These are phyloP conservation scores for Lampris incognitus DNA, from an alignment of 2,113 vertebrate species.

Conservation along the genomic window DNA sequence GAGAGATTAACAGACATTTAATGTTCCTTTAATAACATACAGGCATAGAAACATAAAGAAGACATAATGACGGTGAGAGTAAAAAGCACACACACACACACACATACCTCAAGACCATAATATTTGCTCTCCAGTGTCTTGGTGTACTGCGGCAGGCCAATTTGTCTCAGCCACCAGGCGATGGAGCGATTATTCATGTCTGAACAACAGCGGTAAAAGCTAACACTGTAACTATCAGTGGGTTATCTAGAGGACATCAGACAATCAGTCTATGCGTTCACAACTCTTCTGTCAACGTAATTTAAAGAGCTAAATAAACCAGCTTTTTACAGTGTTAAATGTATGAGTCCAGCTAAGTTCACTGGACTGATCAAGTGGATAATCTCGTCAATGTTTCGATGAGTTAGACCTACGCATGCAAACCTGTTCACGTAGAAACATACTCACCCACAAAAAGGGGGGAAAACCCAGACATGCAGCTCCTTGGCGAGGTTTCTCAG, in stretches of 20 bases:
- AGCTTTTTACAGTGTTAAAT: too few species aligned
- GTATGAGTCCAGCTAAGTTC: too few species aligned
- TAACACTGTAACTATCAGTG: neutral
- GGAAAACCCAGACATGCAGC: neutral
- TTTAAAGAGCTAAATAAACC: too few species aligned
- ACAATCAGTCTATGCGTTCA: too few species aligned
- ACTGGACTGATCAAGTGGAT: too few species aligned
- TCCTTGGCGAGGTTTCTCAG: conserved; percentile 47
- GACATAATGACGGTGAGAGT: neutral
- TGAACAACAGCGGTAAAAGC: conserved; percentile 42
- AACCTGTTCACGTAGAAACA: conserved; percentile 25
- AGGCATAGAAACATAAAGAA: neutral
- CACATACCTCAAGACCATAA: conserved; percentile 81
- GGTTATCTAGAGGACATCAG: too few species aligned
- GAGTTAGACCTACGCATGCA: conserved; percentile 11
- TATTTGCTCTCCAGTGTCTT: conserved; percentile 78
- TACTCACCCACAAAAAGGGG: neutral
- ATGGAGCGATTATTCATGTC: conserved; percentile 84
- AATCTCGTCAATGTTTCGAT: too few species aligned
- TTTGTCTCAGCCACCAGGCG: conserved; percentile 82
- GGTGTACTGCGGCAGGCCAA: conserved; percentile 80
- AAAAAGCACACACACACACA: neutral
- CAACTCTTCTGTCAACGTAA: too few species aligned
- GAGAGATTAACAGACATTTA: too few species aligned
- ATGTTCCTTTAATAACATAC: neutral